These are phyloP conservation scores for Phyllotis vaccarum DNA, from an alignment of 2,797 vertebrate genomes.

Conservation along the genomic window DNA sequence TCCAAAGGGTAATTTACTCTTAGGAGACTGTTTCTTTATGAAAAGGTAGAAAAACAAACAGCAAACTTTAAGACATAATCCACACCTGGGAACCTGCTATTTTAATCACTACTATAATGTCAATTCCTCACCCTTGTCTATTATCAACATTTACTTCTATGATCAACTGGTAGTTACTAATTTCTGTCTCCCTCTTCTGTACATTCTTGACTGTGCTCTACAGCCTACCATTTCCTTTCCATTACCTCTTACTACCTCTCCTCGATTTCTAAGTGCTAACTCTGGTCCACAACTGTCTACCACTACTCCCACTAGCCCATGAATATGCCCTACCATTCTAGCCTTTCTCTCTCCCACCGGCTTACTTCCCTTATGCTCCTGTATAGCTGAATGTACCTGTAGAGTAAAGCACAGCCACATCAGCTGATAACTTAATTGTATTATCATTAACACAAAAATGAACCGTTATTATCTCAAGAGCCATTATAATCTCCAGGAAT, in stretches of 20 bases:
- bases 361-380: background rate
- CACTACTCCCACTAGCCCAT: background rate
- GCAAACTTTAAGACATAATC: background rate
- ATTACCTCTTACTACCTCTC: background rate
- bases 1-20: background rate
- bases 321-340: rapidly evolving
- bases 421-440: background rate
- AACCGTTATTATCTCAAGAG: background rate
- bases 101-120: background rate
- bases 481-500: background rate
- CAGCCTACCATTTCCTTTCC: background rate
- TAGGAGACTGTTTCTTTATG: background rate
- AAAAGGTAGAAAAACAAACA: background rate
- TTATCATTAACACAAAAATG: background rate
- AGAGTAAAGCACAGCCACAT: background rate
- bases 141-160: background rate
- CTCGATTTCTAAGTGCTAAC: background rate
- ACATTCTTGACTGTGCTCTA: background rate
- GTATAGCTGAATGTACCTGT: background rate
- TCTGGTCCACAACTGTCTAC: background rate
- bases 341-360: background rate
- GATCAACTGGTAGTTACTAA: background rate
- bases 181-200: background rate
- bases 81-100: background rate
- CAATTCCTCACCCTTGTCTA: background rate